Percentiles rank a stretch among this genome's conserved stretches.
Conservation (phyloP, 2,113 vertebrate genomes). For the Carettochelys insculpta region DNA sequence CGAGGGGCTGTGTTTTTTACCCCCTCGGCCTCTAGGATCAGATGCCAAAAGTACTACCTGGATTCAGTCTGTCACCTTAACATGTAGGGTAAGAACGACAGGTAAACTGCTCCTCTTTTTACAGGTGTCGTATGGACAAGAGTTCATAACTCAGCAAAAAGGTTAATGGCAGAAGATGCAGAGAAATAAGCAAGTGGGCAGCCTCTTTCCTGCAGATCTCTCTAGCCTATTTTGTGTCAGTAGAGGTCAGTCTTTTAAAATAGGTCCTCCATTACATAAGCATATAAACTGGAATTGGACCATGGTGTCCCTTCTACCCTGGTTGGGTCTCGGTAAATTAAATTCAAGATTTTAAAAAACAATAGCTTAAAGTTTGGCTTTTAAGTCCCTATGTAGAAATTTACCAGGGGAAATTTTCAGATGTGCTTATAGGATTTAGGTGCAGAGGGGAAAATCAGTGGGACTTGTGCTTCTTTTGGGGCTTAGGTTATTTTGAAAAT, state of each 20-base stretch:
- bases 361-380: background rate
- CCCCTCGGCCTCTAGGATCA: conserved; percentile 33
- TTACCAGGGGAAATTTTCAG: background rate
- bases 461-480: background rate
- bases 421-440: background rate
- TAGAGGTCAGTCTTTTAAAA: background rate
- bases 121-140: background rate
- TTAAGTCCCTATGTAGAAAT: background rate
- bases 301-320: background rate
- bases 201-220: background rate
- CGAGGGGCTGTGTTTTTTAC: conserved; percentile 42
- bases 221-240: background rate
- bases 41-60: background rate
- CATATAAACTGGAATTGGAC: background rate
- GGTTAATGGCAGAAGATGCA: background rate
- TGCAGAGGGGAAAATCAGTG: background rate
- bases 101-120: conserved; percentile 39
- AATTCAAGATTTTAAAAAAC: background rate
- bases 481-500: background rate
- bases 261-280: background rate
- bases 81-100: background rate
- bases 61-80: background rate
- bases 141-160: conserved; percentile 46
- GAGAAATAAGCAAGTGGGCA: background rate
- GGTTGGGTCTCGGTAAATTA: background rate